Conservation (phyloP, 2,797 vertebrate species). For the Hypotaenidia philippensis region DNA sequence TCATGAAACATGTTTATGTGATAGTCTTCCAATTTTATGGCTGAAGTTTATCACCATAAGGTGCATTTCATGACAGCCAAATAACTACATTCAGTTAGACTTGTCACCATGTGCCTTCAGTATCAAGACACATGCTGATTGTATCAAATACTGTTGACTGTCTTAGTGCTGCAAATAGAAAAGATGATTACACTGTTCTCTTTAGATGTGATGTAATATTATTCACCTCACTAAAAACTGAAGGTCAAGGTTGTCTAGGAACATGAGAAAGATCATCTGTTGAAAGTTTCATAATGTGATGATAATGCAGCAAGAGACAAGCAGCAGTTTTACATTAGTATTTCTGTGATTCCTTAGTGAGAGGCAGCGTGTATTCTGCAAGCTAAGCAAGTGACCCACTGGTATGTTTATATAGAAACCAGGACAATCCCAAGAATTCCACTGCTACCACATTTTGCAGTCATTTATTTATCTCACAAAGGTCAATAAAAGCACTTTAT, state of each 20-base stretch:
- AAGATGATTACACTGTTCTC: constrained; percentile 84
- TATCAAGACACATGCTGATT: constrained; percentile 90
- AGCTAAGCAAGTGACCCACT: background rate
- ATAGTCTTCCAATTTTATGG: constrained; percentile 89
- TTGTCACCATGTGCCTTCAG: constrained; percentile 86
- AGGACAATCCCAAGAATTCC: background rate
- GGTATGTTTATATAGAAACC: constrained; percentile 2
- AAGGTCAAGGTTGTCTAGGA: constrained; percentile 85
- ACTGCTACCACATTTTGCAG: background rate
- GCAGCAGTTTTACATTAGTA: constrained; percentile 43
- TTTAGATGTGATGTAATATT: constrained; percentile 83
- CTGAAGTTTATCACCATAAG: constrained; percentile 87
- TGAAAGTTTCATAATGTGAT: constrained; percentile 76
- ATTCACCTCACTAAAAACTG: constrained; percentile 80
- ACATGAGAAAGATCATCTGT: constrained; percentile 74
- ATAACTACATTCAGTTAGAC: constrained; percentile 89
- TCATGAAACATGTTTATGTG: constrained; percentile 89
- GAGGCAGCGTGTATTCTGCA: background rate
- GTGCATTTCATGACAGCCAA: constrained; percentile 87
- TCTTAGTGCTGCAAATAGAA: constrained; percentile 82
- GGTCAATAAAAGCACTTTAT: background rate
- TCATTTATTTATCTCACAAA: background rate
- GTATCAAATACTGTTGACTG: constrained; percentile 86
- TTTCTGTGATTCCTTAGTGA: constrained; percentile 53
- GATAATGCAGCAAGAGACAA: constrained; percentile 72